Percentiles rank a stretch among this genome's conserved stretches.
phyloP scores from a whole-genome alignment of 2,797 vertebrate species.

The Myotis planiceps region DNA sequence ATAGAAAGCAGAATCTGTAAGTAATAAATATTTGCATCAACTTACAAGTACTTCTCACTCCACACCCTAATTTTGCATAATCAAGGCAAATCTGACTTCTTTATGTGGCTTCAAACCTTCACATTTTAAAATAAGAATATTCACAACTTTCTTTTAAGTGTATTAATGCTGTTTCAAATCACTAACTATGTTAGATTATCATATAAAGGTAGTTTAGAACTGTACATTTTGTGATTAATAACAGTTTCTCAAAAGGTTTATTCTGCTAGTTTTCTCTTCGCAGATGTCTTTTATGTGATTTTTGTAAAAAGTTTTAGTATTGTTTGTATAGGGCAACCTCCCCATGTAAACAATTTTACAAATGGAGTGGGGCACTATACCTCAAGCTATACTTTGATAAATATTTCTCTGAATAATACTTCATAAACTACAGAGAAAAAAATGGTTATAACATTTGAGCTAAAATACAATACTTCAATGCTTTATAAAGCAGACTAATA shows the following conservation, averaged over 20 bases:
- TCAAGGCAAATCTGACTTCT: neutral
- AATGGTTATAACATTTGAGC: neutral
- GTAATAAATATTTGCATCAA: neutral
- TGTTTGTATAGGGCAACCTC: neutral
- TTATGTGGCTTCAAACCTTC: neutral
- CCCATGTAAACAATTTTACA: neutral
- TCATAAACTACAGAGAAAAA: neutral
- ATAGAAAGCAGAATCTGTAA: neutral
- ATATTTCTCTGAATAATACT: neutral
- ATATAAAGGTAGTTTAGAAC: neutral
- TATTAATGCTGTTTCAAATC: neutral
- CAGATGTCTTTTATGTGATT: neutral
- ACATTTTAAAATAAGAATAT: neutral
- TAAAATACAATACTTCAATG: neutral
- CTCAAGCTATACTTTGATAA: neutral
- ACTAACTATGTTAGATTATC: neutral
- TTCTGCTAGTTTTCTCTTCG: neutral
- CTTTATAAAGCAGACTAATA: neutral
- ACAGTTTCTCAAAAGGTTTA: neutral
- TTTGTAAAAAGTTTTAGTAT: neutral
- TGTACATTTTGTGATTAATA: neutral
- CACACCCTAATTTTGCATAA: neutral
- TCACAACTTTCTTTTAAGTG: neutral
- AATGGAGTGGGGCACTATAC: neutral
- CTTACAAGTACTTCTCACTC: neutral